A percentile compares a stretch with the other conserved stretches of the same genome.
These are phyloP conservation scores for Lasaia peninsularis DNA, from an alignment of 1,140 invertebrate species.

Conservation along the genomic window DNA sequence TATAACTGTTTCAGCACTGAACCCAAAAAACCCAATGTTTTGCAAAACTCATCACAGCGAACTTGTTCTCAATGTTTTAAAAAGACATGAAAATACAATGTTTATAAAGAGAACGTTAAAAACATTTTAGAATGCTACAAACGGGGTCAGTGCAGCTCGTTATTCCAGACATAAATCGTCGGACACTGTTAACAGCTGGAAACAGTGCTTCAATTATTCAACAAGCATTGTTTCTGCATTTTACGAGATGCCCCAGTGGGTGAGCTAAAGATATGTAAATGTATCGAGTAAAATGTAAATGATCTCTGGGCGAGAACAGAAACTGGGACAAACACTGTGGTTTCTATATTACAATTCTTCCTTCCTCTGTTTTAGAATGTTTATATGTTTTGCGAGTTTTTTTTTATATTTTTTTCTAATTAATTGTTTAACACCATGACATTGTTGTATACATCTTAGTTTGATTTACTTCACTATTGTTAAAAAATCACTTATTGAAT, in stretches of 20 bases:
- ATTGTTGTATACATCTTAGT: no score
- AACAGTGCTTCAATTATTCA: conserved; percentile 34
- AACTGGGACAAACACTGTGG: neutral
- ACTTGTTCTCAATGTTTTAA: no score
- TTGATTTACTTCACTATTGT: no score
- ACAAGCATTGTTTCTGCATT: conserved; percentile 35
- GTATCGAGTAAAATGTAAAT: conserved; percentile 41
- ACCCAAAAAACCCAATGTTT: no score
- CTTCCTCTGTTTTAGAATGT: neutral
- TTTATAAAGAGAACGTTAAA: conserved; percentile 2
- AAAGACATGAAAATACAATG: conserved; percentile 3
- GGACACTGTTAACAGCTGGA: conserved; percentile 21
- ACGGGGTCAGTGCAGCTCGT: conserved; percentile 22
- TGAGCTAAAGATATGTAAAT: conserved; percentile 25
- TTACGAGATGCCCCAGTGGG: conserved; percentile 32
- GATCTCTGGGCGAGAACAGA: conserved; percentile 16
- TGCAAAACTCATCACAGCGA: no score
- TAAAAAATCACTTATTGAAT: no score
- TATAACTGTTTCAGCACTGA: no score
- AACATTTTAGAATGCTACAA: conserved; percentile 22
- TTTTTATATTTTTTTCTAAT: no score
- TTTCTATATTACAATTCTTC: conserved; percentile 4
- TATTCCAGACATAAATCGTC: conserved; percentile 20
- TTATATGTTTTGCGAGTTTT: no score
- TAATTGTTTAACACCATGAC: no score